A percentile compares a stretch with the other conserved stretches of the same genome.
These are phyloP conservation scores for Cheilinus undulatus DNA, from an alignment of 2,113 vertebrate genomes.

Conservation along the genomic window DNA sequence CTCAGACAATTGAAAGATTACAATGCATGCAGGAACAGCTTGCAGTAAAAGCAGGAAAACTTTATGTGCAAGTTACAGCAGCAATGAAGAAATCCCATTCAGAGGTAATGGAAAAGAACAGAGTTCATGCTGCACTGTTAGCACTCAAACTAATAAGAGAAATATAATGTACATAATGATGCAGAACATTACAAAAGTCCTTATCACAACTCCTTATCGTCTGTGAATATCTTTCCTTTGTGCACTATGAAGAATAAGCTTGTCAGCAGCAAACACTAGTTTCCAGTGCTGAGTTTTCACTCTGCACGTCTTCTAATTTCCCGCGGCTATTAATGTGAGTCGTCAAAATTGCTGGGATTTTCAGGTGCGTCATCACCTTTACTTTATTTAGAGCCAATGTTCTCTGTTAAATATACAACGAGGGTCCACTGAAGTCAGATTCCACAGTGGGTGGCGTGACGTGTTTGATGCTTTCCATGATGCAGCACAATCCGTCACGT, in stretches of 20 bases:
- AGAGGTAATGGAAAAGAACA: background rate
- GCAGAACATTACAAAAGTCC: background rate
- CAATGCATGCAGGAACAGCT: background rate
- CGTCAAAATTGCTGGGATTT: constrained; percentile 9
- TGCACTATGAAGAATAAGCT: background rate
- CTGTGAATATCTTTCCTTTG: background rate
- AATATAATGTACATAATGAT: background rate
- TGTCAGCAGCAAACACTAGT: background rate
- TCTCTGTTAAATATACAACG: constrained; percentile 46
- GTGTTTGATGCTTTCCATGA: constrained; percentile 45
- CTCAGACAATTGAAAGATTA: background rate
- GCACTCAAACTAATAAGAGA: background rate
- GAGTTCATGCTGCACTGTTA: background rate
- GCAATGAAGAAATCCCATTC: background rate
- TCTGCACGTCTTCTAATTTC: constrained; percentile 11
- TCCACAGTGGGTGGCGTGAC: constrained; percentile 6
- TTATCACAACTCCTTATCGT: no score
- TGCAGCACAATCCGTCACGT: constrained; percentile 29
- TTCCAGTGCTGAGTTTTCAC: background rate
- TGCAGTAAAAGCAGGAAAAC: background rate
- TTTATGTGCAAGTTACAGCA: background rate
- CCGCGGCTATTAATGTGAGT: background rate
- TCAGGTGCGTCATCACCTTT: constrained; percentile 21
- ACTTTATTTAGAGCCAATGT: constrained; percentile 36
- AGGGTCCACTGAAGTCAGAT: constrained; percentile 17